Evolutionary conservation across 2,113 vertebrate species (phyloP).

Genomic region (Plestiodon gilberti): DNA sequence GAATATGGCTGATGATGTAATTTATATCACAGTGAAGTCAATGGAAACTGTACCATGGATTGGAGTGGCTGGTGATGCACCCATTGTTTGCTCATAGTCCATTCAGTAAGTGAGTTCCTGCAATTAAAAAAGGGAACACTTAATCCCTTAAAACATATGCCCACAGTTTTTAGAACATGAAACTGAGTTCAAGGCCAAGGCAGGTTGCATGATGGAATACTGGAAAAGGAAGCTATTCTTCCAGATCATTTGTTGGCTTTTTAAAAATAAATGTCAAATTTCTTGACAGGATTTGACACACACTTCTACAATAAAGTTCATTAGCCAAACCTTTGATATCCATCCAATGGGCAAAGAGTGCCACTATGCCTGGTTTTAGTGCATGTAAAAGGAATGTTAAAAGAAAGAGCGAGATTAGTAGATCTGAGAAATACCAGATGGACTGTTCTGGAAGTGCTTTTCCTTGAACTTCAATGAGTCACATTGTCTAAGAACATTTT

Average conservation of each 20-base stretch:
- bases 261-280: slow-evolving; percentile 9
- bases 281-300: background rate
- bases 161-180: background rate
- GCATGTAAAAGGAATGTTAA: background rate
- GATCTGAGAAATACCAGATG: background rate
- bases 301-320: background rate
- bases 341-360: background rate
- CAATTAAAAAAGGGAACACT: background rate
- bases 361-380: background rate
- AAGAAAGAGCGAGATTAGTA: background rate
- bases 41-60: background rate
- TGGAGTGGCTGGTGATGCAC: background rate
- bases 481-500: background rate
- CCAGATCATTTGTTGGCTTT: background rate
- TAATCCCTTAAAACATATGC: background rate
- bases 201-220: background rate
- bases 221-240: background rate
- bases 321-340: background rate
- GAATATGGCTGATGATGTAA: background rate
- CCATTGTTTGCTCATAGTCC: background rate
- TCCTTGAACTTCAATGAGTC: background rate
- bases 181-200: background rate
- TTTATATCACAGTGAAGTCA: background rate
- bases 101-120: background rate
- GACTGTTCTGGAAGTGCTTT: background rate